Conservation (phyloP, 2,888 invertebrate genomes). For the Augiades crinisus region DNA sequence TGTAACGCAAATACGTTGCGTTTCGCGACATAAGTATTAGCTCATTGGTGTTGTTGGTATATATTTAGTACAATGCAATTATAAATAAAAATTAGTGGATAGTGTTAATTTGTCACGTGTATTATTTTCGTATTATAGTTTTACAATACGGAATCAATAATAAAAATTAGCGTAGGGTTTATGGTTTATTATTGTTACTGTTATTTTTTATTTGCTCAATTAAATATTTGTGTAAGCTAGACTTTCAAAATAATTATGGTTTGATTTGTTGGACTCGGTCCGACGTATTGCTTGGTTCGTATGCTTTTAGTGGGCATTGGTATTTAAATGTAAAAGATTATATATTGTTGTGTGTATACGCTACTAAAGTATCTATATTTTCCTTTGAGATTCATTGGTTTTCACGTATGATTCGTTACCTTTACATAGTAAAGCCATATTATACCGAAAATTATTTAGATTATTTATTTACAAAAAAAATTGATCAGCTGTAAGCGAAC, state of each 20-base stretch:
- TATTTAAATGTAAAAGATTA: conserved; percentile 9
- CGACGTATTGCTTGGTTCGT: neutral
- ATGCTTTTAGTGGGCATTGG: conserved; percentile 8
- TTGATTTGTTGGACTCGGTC: conserved; percentile 49
- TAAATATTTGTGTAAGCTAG: conserved; percentile 72
- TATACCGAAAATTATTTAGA: conserved; percentile 9
- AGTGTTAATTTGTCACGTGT: conserved; percentile 56
- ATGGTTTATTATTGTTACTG: conserved; percentile 69
- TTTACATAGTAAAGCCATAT: conserved; percentile 17
- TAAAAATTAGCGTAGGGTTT: conserved; percentile 65
- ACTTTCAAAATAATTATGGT: conserved; percentile 56
- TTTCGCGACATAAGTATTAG: conserved; percentile 48
- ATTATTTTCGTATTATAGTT: conserved; percentile 46
- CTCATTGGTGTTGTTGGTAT: conserved; percentile 65
- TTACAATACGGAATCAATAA: conserved; percentile 58
- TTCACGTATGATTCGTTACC: conserved; percentile 11
- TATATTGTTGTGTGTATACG: conserved; percentile 10
- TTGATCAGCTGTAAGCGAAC: conserved; percentile 16
- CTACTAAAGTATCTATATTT: conserved; percentile 4
- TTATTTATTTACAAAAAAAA: conserved; percentile 8
- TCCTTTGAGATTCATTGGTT: conserved; percentile 5
- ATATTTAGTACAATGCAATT: conserved; percentile 72
- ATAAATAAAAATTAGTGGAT: conserved; percentile 45
- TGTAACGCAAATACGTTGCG: conserved; percentile 55
- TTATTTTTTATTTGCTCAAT: conserved; percentile 81